A percentile compares a stretch with the other conserved stretches of the same genome.
phyloP scores from a whole-genome alignment of 2,113 vertebrate genomes.

The Myotis lucifugus region DNA sequence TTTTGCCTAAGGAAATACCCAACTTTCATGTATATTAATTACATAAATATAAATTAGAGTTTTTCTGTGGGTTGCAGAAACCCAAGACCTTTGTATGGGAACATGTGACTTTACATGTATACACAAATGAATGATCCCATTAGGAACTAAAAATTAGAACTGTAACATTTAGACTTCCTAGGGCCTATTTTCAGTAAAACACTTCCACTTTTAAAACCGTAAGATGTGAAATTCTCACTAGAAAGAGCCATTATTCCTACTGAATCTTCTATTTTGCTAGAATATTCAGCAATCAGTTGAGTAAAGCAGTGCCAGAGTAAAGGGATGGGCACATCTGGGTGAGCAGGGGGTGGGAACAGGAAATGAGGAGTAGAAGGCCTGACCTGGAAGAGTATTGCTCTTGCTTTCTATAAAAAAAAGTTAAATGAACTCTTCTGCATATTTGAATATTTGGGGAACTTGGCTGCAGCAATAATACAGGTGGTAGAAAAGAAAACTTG shows the following conservation, averaged over 20 bases:
- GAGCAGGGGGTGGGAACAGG: not conserved
- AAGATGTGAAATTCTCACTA: not conserved
- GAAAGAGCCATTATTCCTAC: not conserved
- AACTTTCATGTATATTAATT: slow-evolving; percentile 5
- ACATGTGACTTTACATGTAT: not conserved
- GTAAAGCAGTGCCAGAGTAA: not conserved
- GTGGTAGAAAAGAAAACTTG: not conserved
- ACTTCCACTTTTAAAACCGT: not conserved
- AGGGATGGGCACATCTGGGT: not conserved
- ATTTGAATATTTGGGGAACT: not conserved
- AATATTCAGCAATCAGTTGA: not conserved
- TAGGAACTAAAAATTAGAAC: not conserved
- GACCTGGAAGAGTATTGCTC: not conserved
- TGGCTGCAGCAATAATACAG: not conserved
- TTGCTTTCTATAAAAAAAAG: not conserved
- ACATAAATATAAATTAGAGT: not conserved
- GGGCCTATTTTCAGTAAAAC: not conserved
- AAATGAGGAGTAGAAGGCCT: not conserved
- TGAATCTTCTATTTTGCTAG: not conserved
- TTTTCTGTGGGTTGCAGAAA: not conserved
- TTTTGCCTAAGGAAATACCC: slow-evolving; percentile 40
- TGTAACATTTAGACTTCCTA: not conserved
- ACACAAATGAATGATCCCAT: not conserved
- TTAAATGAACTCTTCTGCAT: not conserved
- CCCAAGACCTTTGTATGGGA: not conserved